Conservation (phyloP, 2,888 invertebrate genomes). For the Nebria brevicollis region DNA sequence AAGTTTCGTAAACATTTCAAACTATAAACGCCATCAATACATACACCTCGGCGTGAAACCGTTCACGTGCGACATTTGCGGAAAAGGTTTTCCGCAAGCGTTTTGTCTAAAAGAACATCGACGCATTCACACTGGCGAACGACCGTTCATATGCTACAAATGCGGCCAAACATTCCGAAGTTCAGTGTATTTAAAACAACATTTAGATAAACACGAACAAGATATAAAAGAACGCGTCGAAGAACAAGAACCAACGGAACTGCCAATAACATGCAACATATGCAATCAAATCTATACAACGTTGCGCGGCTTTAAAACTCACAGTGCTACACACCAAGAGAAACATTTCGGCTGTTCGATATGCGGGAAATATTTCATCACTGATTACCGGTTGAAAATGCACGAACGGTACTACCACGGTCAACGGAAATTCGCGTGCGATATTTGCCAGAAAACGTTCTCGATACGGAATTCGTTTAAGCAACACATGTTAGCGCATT, state of each 20-base stretch:
- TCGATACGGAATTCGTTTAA: neutral
- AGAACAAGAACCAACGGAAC: neutral
- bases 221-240: too few relatives aligned
- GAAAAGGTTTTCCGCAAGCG: neutral
- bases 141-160: neutral
- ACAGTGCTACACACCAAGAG: neutral
- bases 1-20: slow-evolving; percentile 26
- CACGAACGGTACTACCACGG: neutral
- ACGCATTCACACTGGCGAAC: neutral
- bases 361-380: neutral
- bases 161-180: neutral
- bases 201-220: neutral
- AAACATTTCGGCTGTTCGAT: neutral
- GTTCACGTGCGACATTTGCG: neutral
- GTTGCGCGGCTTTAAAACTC: neutral
- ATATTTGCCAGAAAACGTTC: neutral
- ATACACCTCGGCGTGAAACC: neutral
- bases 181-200: neutral
- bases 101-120: neutral
- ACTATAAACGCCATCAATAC: slow-evolving; percentile 23
- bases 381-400: neutral
- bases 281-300: neutral
- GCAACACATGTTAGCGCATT: neutral
- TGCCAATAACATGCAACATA: neutral
- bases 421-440: neutral